These are phyloP conservation scores for Coremacera marginata DNA, from an alignment of 2,888 invertebrate species.

Conservation along the genomic window DNA sequence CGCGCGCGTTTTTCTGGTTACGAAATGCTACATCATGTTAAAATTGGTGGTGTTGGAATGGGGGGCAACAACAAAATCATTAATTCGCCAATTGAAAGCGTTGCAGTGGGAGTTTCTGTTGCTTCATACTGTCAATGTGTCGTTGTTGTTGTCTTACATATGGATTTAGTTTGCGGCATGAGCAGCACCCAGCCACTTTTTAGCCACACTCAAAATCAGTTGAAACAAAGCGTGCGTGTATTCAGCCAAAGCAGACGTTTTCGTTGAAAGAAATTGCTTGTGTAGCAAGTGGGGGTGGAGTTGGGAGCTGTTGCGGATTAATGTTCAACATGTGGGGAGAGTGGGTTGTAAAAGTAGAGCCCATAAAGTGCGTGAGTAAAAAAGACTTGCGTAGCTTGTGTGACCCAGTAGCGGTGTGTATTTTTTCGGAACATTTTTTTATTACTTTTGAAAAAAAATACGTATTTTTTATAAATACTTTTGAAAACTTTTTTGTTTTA, in stretches of 20 bases:
- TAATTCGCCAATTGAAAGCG: constrained; percentile 44
- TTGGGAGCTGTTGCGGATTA: neutral
- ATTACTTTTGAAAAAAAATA: no score
- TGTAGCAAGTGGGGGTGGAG: no score
- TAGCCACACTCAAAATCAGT: neutral
- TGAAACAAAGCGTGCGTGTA: no score
- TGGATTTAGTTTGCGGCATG: neutral
- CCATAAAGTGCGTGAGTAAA: constrained; percentile 1
- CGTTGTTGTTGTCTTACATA: constrained; percentile 12
- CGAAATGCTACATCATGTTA: constrained; percentile 19
- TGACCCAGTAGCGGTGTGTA: neutral
- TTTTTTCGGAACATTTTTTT: neutral
- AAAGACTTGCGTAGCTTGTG: neutral
- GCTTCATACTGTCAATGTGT: constrained; percentile 6
- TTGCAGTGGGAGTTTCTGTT: constrained; percentile 42
- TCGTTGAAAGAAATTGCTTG: neutral
- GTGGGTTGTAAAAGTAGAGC: neutral
- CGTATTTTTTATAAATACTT: no score
- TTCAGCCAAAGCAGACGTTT: neutral
- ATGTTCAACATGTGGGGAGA: neutral
- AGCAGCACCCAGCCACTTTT: neutral
- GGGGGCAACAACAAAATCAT: constrained; percentile 4
- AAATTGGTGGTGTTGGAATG: neutral
- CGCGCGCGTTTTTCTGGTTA: constrained; percentile 43
- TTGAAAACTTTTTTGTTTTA: no score